A percentile compares a stretch with the other conserved stretches of the same genome.
phyloP scores from a whole-genome alignment of 1,140 invertebrate species.

The Tetramorium parvispinum region DNA sequence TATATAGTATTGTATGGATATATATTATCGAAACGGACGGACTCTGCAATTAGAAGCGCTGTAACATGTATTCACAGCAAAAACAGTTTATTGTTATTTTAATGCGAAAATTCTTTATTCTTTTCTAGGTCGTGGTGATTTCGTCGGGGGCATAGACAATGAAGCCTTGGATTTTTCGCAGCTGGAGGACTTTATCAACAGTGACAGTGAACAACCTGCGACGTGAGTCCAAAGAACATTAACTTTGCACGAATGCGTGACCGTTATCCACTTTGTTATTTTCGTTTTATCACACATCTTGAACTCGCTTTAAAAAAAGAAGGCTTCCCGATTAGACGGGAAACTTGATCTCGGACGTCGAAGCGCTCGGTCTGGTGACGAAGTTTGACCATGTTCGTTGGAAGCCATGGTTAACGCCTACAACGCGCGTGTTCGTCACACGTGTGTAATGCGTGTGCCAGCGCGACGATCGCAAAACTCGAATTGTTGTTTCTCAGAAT shows the following conservation, averaged over 20 bases:
- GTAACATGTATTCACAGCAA: background rate
- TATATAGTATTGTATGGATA: background rate
- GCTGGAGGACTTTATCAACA: slow-evolving; percentile 92
- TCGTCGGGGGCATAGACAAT: slow-evolving; percentile 92
- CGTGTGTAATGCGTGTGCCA: slow-evolving; percentile 32
- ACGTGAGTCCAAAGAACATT: slow-evolving; percentile 77
- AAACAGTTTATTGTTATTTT: background rate
- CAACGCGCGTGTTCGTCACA: slow-evolving; percentile 50
- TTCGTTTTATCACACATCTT: background rate
- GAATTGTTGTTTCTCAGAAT: slow-evolving; percentile 26
- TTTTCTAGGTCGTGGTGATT: slow-evolving; percentile 87
- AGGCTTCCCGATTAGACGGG: background rate
- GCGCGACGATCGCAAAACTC: slow-evolving; percentile 28
- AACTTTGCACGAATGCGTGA: background rate
- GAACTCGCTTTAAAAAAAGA: background rate
- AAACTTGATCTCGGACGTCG: slow-evolving; percentile 26
- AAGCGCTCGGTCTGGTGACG: slow-evolving; percentile 26
- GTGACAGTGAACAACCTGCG: slow-evolving; percentile 86
- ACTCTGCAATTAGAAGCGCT: too few relatives aligned
- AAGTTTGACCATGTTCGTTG: slow-evolving; percentile 39
- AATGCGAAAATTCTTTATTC: background rate
- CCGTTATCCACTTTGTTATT: background rate
- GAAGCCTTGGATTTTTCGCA: slow-evolving; percentile 92
- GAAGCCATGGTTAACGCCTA: slow-evolving; percentile 74
- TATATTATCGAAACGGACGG: background rate